Evolutionary conservation across 1,140 invertebrate genomes (phyloP).

Genomic region (Platyura marginata): DNA sequence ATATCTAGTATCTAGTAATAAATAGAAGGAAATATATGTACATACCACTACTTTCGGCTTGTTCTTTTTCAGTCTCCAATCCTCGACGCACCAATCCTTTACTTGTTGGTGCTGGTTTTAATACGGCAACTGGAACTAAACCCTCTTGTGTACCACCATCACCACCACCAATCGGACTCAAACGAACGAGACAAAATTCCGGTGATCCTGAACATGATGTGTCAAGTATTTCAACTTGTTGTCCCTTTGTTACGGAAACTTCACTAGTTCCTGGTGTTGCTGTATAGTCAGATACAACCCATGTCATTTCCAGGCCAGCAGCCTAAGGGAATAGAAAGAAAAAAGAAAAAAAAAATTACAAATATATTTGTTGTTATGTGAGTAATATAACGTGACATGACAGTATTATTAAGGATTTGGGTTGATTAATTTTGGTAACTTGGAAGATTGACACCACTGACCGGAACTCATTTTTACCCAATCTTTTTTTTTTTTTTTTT

Average conservation of each 20-base stretch:
- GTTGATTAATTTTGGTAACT: too few species aligned
- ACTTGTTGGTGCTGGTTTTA: slow-evolving; percentile 55
- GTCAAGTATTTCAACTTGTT: slow-evolving; percentile 84
- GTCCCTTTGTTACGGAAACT: slow-evolving; percentile 61
- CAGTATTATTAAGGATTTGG: too few species aligned
- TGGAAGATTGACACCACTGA: too few species aligned
- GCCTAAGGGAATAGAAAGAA: not conserved
- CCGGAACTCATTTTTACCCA: too few species aligned
- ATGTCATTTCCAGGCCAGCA: slow-evolving; percentile 58
- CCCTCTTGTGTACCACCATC: slow-evolving; percentile 52
- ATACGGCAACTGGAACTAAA: slow-evolving; percentile 59
- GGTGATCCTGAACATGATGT: slow-evolving; percentile 29
- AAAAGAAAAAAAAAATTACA: slow-evolving; percentile 8
- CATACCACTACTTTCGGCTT: not conserved
- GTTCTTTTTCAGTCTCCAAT: slow-evolving; percentile 4
- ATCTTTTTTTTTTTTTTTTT: too few species aligned
- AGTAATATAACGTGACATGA: too few species aligned
- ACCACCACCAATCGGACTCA: slow-evolving; percentile 26
- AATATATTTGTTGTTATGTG: too few species aligned
- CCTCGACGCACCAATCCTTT: slow-evolving; percentile 8
- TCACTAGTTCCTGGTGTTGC: slow-evolving; percentile 48
- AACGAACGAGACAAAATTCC: slow-evolving; percentile 44
- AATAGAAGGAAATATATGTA: not conserved
- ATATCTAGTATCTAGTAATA: not conserved
- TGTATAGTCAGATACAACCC: slow-evolving; percentile 68